phyloP scores from a whole-genome alignment of 2,797 vertebrate species.

The Rhinatrema bivittatum region DNA sequence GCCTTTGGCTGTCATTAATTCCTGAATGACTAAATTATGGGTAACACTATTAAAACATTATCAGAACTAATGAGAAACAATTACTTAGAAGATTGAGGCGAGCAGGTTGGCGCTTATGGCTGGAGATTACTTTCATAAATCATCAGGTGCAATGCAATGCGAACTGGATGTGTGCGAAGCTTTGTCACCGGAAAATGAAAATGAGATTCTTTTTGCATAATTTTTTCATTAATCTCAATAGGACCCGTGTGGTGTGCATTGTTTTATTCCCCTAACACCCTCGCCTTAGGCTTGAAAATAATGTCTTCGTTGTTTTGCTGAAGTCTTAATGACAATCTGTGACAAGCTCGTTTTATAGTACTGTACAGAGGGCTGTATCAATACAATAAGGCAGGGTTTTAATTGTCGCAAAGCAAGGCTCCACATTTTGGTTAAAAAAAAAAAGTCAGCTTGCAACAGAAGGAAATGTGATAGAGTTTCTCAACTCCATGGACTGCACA shows the following conservation, averaged over 20 bases:
- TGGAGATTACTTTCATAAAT: conserved; percentile 82
- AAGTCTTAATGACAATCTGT: conserved; percentile 74
- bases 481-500: too few relatives aligned
- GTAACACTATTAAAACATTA: conserved; percentile 88
- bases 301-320: conserved; percentile 90
- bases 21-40: conserved; percentile 80
- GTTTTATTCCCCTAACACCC: conserved; percentile 80
- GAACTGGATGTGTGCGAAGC: conserved; percentile 65
- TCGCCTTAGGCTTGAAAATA: conserved; percentile 64
- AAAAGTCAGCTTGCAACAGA: too few relatives aligned
- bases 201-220: conserved; percentile 78
- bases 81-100: conserved; percentile 70
- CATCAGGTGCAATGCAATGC: conserved; percentile 66
- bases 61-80: conserved; percentile 87
- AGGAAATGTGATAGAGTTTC: too few relatives aligned
- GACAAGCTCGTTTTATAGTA: conserved; percentile 64
- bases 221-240: conserved; percentile 94
- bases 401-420: conserved; percentile 15
- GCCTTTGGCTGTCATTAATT: conserved; percentile 37
- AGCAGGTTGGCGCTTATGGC: conserved; percentile 52
- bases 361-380: conserved; percentile 55
- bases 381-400: conserved; percentile 59
- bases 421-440: too few relatives aligned
- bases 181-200: conserved; percentile 72
- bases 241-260: conserved; percentile 74